phyloP scores from a whole-genome alignment of 2,113 vertebrate genomes.

The Fukomys damarensis region DNA sequence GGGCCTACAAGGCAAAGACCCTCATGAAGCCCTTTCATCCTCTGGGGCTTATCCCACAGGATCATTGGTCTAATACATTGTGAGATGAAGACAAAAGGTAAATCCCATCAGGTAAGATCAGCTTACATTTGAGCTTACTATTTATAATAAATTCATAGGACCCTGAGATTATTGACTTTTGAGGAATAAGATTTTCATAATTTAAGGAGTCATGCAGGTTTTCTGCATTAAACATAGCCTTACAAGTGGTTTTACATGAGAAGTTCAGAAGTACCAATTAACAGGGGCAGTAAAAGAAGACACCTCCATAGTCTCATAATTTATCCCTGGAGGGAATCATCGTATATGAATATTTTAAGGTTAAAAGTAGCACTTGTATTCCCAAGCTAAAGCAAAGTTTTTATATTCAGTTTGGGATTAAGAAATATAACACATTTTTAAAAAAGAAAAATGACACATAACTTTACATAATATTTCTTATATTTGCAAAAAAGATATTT shows the following conservation, averaged over 20 bases:
- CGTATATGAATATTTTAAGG: slow-evolving; percentile 35
- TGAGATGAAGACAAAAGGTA: slow-evolving; percentile 24
- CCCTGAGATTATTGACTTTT: slow-evolving; percentile 68
- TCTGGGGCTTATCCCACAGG: background rate
- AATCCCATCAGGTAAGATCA: slow-evolving; percentile 24
- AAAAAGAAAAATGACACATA: too few species aligned
- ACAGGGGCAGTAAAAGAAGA: slow-evolving; percentile 14
- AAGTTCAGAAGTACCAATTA: slow-evolving; percentile 64
- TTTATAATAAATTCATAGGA: slow-evolving; percentile 67
- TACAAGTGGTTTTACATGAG: slow-evolving; percentile 60
- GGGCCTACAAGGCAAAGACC: background rate
- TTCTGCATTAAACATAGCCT: slow-evolving; percentile 53
- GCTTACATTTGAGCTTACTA: slow-evolving; percentile 64
- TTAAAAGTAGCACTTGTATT: slow-evolving; percentile 32
- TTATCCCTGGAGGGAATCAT: slow-evolving; percentile 24
- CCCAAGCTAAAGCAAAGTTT: slow-evolving; percentile 1
- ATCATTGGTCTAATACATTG: background rate
- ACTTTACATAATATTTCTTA: background rate
- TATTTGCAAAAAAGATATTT: background rate
- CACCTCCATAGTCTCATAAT: background rate
- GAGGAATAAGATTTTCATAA: slow-evolving; percentile 75
- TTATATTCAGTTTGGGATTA: slow-evolving; percentile 1
- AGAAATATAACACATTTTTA: background rate
- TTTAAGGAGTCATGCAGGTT: slow-evolving; percentile 59
- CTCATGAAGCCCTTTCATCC: background rate